Percentiles rank a stretch among this genome's conserved stretches.
Conservation (phyloP, 2,113 vertebrate genomes). For the Chloebia gouldiae region DNA sequence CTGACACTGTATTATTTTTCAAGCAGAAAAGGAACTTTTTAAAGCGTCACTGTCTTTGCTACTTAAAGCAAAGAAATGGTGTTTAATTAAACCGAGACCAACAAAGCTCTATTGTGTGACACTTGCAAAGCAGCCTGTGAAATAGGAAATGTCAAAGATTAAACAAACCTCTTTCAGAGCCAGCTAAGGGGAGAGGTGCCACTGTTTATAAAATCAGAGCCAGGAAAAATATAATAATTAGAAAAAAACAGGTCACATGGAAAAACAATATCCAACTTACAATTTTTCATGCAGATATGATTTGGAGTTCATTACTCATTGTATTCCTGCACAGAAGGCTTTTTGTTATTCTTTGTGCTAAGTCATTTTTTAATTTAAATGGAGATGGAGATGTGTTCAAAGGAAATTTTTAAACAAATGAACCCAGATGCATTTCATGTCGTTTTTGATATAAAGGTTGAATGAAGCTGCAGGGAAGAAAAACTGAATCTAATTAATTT, state of each 20-base stretch:
- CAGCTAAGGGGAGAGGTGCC: slow-evolving; percentile 35
- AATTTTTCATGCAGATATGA: slow-evolving; percentile 47
- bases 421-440: slow-evolving; percentile 36
- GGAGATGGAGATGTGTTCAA: slow-evolving; percentile 47
- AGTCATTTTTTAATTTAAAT: slow-evolving; percentile 63
- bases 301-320: slow-evolving; percentile 69
- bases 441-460: slow-evolving; percentile 39
- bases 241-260: slow-evolving; percentile 60
- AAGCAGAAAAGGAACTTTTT: slow-evolving; percentile 4
- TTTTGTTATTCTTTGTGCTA: slow-evolving; percentile 63
- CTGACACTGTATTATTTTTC: neutral
- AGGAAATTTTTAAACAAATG: slow-evolving; percentile 41
- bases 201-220: slow-evolving; percentile 50
- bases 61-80: slow-evolving; percentile 24
- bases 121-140: slow-evolving; percentile 15
- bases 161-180: neutral
- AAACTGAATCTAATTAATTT: slow-evolving; percentile 41
- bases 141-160: slow-evolving; percentile 53
- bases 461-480: slow-evolving; percentile 61
- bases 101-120: slow-evolving; percentile 70
- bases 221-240: slow-evolving; percentile 67
- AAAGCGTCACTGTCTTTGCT: slow-evolving; percentile 23
- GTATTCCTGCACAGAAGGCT: slow-evolving; percentile 69
- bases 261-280: slow-evolving; percentile 61
- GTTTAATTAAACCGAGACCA: slow-evolving; percentile 52